phyloP scores from a whole-genome alignment of 2,888 invertebrate genomes.

The Metellina segmentata region DNA sequence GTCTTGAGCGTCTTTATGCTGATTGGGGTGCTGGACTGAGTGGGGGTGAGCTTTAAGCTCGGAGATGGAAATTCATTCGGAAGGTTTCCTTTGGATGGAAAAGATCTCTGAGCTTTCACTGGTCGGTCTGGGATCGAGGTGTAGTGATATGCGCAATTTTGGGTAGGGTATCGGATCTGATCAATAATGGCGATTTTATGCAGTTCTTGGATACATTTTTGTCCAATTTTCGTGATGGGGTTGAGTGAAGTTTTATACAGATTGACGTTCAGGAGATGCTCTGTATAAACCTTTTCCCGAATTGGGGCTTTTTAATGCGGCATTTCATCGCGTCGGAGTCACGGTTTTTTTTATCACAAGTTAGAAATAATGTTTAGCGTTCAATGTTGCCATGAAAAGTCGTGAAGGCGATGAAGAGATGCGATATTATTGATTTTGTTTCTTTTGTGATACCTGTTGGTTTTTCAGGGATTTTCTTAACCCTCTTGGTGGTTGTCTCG shows the following conservation, averaged over 20 bases:
- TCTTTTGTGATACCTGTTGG: no score
- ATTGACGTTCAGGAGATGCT: neutral
- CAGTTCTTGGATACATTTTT: neutral
- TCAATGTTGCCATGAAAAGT: no score
- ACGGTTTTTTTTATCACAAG: no score
- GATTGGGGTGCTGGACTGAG: conserved; percentile 3
- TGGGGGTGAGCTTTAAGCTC: neutral
- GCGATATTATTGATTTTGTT: no score
- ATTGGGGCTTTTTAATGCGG: no score
- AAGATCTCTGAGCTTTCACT: neutral
- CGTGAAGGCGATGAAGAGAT: no score
- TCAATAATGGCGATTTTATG: neutral
- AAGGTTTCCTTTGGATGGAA: neutral
- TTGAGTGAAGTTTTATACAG: neutral
- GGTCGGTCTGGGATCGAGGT: no score
- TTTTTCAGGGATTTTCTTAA: no score
- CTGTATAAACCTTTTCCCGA: neutral
- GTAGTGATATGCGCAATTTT: neutral
- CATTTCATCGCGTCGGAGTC: no score
- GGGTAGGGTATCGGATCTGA: neutral
- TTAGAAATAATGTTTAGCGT: no score
- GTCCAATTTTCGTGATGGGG: neutral
- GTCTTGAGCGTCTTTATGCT: conserved; percentile 27
- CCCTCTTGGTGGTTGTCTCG: no score
- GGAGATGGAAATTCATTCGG: neutral